Evolutionary conservation across 2,113 vertebrate genomes (phyloP).

Genomic region (Oxyruncus cristatus): DNA sequence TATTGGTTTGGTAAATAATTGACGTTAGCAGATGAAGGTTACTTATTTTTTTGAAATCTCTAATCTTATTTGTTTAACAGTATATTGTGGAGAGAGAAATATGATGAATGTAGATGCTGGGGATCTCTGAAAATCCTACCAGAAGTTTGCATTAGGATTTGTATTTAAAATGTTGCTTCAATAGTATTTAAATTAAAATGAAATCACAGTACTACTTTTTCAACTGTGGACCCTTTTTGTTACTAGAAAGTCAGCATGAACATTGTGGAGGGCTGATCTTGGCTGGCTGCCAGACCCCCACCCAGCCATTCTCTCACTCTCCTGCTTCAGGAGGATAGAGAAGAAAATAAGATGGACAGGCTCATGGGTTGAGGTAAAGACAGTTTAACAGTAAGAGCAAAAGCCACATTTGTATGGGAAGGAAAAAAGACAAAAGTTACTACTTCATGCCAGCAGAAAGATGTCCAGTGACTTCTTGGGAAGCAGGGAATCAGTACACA

Average conservation of each 20-base stretch:
- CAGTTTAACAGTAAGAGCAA: not conserved
- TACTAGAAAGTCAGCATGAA: not conserved
- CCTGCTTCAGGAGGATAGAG: not conserved
- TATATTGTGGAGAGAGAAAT: not conserved
- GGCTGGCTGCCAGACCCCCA: not conserved
- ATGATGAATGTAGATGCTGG: not conserved
- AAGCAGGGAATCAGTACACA: not conserved
- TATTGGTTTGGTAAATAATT: not conserved
- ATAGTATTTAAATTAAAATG: slow-evolving; percentile 11
- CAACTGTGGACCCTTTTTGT: not conserved
- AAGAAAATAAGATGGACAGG: not conserved
- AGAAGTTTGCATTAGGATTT: not conserved
- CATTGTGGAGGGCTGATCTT: not conserved
- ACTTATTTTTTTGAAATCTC: not conserved
- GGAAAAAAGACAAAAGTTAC: not conserved
- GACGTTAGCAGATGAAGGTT: not conserved
- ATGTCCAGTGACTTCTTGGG: not conserved
- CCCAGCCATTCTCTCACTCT: not conserved
- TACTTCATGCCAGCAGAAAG: not conserved
- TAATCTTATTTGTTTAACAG: not conserved
- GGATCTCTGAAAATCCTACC: not conserved
- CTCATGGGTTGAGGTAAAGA: not conserved
- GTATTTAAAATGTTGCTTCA: not conserved
- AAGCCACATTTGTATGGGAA: rapidly evolving
- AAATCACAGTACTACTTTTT: slow-evolving; percentile 2